phyloP scores from a whole-genome alignment of 2,888 invertebrate species.

The Tenthredo amoena region DNA sequence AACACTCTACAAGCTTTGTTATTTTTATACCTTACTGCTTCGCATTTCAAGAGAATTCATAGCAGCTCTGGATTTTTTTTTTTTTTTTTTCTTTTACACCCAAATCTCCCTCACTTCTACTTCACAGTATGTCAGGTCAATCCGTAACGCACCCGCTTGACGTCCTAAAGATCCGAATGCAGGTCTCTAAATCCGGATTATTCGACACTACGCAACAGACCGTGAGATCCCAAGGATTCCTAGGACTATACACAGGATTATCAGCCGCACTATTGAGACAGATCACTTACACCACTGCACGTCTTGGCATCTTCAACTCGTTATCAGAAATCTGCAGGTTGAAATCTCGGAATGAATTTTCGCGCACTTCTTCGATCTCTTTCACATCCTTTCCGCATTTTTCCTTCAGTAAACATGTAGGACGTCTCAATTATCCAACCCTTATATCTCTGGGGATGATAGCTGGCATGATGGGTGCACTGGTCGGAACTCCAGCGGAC shows the following conservation, averaged over 20 bases:
- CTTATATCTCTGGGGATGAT: constrained; percentile 79
- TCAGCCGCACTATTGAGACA: constrained; percentile 81
- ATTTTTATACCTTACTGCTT: not conserved
- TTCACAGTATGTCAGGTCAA: constrained; percentile 59
- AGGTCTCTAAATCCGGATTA: constrained; percentile 77
- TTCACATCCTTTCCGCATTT: not conserved
- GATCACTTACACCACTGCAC: constrained; percentile 84
- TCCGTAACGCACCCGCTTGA: constrained; percentile 84
- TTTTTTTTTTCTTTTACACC: not conserved
- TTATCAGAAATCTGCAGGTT: constrained; percentile 78
- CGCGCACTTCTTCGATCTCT: not conserved
- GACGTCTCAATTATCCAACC: constrained; percentile 60
- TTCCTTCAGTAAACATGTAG: constrained; percentile 59
- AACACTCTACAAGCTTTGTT: not conserved
- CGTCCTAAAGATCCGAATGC: constrained; percentile 85
- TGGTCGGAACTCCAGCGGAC: constrained; percentile 84
- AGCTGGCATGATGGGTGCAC: constrained; percentile 83
- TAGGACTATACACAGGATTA: constrained; percentile 80
- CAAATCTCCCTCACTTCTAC: not conserved
- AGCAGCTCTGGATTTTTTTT: not conserved
- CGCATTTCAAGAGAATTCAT: no score
- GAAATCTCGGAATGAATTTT: not conserved
- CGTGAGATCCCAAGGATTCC: constrained; percentile 80
- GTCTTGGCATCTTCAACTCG: constrained; percentile 83
- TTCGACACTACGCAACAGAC: constrained; percentile 77